A percentile compares a stretch with the other conserved stretches of the same genome.
Evolutionary conservation across 2,888 invertebrate genomes (phyloP).

Genomic region (Octonoba sinensis): DNA sequence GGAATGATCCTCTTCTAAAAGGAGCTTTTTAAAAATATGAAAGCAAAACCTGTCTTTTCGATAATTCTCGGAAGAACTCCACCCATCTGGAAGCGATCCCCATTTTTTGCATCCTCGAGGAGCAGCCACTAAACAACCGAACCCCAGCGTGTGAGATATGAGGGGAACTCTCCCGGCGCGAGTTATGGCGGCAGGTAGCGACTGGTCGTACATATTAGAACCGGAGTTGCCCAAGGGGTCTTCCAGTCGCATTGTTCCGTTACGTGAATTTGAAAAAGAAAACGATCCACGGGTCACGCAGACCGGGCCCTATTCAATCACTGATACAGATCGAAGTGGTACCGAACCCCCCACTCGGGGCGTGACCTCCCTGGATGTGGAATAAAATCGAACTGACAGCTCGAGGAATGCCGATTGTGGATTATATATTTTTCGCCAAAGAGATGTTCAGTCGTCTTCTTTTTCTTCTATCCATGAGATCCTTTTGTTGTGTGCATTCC

Average conservation of each 20-base stretch:
- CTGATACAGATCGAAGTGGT: slow-evolving; percentile 63
- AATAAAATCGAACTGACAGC: slow-evolving; percentile 64
- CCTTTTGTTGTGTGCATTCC: slow-evolving; percentile 31
- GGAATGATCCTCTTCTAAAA: too few relatives aligned
- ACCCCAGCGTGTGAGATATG: slow-evolving; percentile 54
- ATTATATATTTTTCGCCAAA: slow-evolving; percentile 57
- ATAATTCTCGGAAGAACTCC: slow-evolving; percentile 20
- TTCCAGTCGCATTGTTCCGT: slow-evolving; percentile 49
- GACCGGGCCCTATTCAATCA: slow-evolving; percentile 54
- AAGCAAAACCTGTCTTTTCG: slow-evolving; percentile 5
- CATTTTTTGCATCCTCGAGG: background rate
- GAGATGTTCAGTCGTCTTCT: slow-evolving; percentile 29
- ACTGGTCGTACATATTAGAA: slow-evolving; percentile 57
- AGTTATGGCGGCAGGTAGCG: slow-evolving; percentile 39
- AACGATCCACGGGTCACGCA: slow-evolving; percentile 44
- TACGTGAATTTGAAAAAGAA: slow-evolving; percentile 35
- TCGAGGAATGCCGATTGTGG: slow-evolving; percentile 62
- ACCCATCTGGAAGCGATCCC: slow-evolving; percentile 9
- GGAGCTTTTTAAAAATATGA: background rate
- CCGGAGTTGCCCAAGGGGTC: slow-evolving; percentile 58
- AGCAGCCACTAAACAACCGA: slow-evolving; percentile 28
- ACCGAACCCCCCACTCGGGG: slow-evolving; percentile 18
- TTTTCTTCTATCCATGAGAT: background rate
- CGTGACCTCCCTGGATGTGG: slow-evolving; percentile 50
- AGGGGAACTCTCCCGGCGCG: slow-evolving; percentile 25